phyloP scores from a whole-genome alignment of 2,113 vertebrate species.

The Phocoena phocoena region DNA sequence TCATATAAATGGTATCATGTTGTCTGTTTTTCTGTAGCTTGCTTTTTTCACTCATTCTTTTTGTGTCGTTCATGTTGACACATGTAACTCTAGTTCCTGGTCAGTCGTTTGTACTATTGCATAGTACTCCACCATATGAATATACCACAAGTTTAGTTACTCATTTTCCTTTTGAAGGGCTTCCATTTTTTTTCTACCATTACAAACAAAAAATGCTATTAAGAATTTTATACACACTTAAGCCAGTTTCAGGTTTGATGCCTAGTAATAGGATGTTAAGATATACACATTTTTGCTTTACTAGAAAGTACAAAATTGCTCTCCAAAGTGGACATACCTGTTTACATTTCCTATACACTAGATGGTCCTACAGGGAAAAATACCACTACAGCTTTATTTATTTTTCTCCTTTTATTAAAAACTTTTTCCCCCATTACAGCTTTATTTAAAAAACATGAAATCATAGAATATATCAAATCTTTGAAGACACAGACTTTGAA shows the following conservation, averaged over 20 bases:
- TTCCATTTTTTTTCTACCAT: conserved; percentile 11
- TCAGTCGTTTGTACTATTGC: not conserved
- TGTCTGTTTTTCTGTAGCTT: not conserved
- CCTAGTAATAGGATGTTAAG: not conserved
- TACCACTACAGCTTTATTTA: not conserved
- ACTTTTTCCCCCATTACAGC: not conserved
- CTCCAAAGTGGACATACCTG: not conserved
- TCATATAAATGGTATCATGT: not conserved
- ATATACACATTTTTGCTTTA: not conserved
- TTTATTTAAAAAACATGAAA: conserved; percentile 13
- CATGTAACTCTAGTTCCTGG: not conserved
- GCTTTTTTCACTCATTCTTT: not conserved
- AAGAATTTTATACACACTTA: not conserved
- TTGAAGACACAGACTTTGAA: not conserved
- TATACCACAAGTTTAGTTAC: not conserved
- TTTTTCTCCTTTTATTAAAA: not conserved
- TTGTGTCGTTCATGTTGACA: not conserved
- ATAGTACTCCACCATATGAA: not conserved
- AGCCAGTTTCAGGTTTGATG: not conserved
- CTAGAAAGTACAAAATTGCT: not conserved
- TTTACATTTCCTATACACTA: not conserved
- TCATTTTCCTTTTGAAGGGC: not conserved
- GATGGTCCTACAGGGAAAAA: not conserved
- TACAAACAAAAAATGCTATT: conserved; percentile 10
- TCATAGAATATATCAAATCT: not conserved